Base-by-base conservation (phyloP, 35 echinoderm and acorn worm species). In the Ptychodera flava region DNA sequence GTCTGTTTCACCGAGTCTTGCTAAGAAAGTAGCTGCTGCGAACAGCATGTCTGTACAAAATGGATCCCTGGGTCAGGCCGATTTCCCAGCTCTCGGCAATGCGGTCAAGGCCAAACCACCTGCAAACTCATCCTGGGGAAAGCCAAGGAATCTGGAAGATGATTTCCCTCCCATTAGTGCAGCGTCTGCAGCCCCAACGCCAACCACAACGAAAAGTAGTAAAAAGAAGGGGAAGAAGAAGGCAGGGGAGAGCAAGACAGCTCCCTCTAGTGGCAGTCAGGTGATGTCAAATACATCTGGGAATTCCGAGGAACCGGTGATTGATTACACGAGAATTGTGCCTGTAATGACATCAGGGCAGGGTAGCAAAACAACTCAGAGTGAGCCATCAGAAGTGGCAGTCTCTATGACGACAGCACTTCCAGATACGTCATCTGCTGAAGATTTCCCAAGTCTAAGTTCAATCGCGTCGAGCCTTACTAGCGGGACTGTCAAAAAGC, bases 361-460 rank as follows among this genome's bases (percentile, higher is more conserved):
- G 29, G 1, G 80, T 64, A 87, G 64, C 15, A 36, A 77, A 36
- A 64, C 52, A 1, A 28, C 77, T 1, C 12, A 31, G 33, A 16
- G 38, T 0, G 34, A 78, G 33, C 12, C 76, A 64, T 64, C 45
- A 64, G 45, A 6, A 64, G 45, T 12, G 22, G 6, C 45, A 64
- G 22, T 12, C 6, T 22, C 6, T 12, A 64, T 22, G 22, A 64
- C 75, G 29, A 22, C 79, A 77, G 31, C 86, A 29, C 36, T 52
- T 35, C 81, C 36, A 27, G 16, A 77, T 35, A 82, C 84, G 36
- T 34, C 1, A 37, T 80, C 79, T 37, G 82, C 81, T 30, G 88
- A 91, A 28, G 96, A 99, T 33, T 99, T 99, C 32, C 96, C 96
- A 22, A 94, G 92, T 1, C 75, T 99, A 64, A 99, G 96, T 77